Evolutionary conservation across 2,888 invertebrate genomes (phyloP).

Genomic region (Matsumyia berberina): DNA sequence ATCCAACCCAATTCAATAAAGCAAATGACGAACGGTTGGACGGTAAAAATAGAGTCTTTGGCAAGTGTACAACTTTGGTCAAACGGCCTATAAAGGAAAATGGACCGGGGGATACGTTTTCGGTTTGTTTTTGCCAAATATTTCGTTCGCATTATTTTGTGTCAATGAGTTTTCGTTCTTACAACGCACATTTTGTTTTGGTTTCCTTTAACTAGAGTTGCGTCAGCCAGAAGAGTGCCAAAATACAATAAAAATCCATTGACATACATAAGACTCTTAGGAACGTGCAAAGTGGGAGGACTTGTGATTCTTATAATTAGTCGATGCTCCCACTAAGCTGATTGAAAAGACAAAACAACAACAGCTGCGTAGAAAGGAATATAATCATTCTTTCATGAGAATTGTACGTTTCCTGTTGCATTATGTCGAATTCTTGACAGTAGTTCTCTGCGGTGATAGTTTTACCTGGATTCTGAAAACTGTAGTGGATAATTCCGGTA

Average conservation of each 20-base stretch:
- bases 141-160: constrained; percentile 28
- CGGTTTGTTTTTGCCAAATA: constrained; percentile 50
- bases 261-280: background rate
- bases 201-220: background rate
- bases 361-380: too few species aligned
- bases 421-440: too few species aligned
- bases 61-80: constrained; percentile 39
- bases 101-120: constrained; percentile 5
- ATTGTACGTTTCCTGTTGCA: too few species aligned
- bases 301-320: too few species aligned
- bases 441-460: too few species aligned
- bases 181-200: constrained; percentile 55
- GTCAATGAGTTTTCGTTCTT: constrained; percentile 42
- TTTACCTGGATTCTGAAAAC: too few species aligned
- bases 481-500: too few species aligned
- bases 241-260: constrained; percentile 1
- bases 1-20: constrained; percentile 14
- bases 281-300: background rate
- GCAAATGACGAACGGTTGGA: constrained; percentile 4
- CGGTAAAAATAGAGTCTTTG: constrained; percentile 47
- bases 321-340: too few species aligned
- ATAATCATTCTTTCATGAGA: too few species aligned
- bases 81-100: constrained; percentile 63
- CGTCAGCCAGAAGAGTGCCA: constrained; percentile 31
- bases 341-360: too few species aligned